phyloP scores from a whole-genome alignment of 2,888 invertebrate species.

The Acanthosepion esculentum region DNA sequence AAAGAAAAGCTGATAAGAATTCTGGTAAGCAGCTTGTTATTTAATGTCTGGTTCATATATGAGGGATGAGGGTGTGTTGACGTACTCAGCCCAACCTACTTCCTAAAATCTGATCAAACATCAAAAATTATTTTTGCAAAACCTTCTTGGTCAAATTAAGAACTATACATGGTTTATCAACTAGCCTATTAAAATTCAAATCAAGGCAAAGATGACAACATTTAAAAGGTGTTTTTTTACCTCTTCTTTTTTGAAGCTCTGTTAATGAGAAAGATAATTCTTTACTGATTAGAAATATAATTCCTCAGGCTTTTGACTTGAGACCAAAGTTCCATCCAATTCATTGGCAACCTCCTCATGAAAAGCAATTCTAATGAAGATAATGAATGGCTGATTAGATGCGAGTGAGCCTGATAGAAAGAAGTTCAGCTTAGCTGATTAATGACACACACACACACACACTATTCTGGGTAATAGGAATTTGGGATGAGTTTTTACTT shows the following conservation, averaged over 20 bases:
- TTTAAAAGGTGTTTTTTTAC: not conserved
- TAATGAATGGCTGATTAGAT: slow-evolving; percentile 1
- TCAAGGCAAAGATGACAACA: not conserved
- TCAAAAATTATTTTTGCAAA: too few relatives aligned
- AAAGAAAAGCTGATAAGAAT: too few relatives aligned
- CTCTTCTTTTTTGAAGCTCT: not conserved
- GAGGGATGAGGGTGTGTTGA: too few relatives aligned
- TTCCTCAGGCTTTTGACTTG: not conserved
- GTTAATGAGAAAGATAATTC: not conserved
- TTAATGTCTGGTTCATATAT: too few relatives aligned
- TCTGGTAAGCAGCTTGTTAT: too few relatives aligned
- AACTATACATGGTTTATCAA: not conserved
- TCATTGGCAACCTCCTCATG: not conserved
- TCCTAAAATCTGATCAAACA: too few relatives aligned
- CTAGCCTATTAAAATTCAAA: not conserved
- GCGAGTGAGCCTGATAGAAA: not conserved
- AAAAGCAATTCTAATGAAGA: not conserved
- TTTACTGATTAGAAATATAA: not conserved
- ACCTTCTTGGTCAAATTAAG: too few relatives aligned
- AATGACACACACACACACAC: not conserved
- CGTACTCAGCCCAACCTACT: too few relatives aligned
- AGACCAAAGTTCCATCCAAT: not conserved
- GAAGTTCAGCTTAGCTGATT: not conserved
- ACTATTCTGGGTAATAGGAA: not conserved
- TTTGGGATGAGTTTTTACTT: too few relatives aligned